Evolutionary conservation across 2,113 vertebrate genomes (phyloP).

Genomic region (Hypanus sabinus): DNA sequence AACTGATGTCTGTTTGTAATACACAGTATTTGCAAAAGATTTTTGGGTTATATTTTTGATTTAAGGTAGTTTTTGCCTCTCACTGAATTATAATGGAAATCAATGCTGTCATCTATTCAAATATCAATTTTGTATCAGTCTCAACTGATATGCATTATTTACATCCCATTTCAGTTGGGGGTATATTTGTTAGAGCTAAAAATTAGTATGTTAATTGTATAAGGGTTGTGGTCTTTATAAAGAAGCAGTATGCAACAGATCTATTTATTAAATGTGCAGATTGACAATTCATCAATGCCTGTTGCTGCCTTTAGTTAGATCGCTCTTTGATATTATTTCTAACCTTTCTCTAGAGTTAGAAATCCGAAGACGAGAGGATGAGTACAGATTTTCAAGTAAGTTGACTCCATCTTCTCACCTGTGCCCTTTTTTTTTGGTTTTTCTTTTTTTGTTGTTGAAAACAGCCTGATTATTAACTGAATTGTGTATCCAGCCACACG

Average conservation of each 20-base stretch:
- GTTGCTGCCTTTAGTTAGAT: conserved; percentile 40
- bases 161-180: background rate
- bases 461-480: conserved; percentile 5
- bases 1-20: background rate
- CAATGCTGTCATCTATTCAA: background rate
- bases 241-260: background rate
- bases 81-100: background rate
- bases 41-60: background rate
- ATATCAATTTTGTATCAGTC: background rate
- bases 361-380: conserved; percentile 98
- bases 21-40: background rate
- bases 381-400: conserved; percentile 99
- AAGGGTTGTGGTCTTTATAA: background rate
- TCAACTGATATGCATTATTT: background rate
- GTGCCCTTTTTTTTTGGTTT: conserved; percentile 20
- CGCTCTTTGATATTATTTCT: conserved; percentile 67
- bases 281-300: background rate
- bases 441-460: background rate
- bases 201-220: background rate
- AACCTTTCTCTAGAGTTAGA: conserved; percentile 90
- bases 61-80: background rate
- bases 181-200: background rate
- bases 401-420: conserved; percentile 46
- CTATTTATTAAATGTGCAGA: background rate
- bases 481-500: conserved; percentile 1